Conservation (phyloP, 1,140 invertebrate species). For the Drosophila repletoides region DNA sequence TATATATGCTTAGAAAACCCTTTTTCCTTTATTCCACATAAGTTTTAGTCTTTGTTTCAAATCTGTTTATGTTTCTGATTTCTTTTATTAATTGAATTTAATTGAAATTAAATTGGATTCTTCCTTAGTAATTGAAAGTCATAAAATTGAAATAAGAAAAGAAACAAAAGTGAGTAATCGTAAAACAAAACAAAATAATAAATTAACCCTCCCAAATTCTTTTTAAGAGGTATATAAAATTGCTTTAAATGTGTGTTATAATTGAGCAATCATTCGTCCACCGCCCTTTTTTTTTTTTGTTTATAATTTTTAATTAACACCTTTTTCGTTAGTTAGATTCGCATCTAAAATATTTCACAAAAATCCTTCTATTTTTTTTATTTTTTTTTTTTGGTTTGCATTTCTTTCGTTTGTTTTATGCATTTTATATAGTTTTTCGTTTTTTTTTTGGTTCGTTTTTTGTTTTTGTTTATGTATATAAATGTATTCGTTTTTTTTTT, state of each 20-base stretch:
- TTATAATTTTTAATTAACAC: conserved; percentile 42
- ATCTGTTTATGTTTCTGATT: conserved; percentile 36
- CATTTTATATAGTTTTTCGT: conserved; percentile 50
- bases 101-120: conserved; percentile 4
- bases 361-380: too few species aligned
- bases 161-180: conserved; percentile 14
- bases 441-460: conserved; percentile 52
- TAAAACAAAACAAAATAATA: conserved; percentile 45
- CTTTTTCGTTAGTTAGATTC: conserved; percentile 55
- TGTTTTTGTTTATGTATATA: conserved; percentile 43
- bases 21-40: conserved; percentile 60
- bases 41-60: conserved; percentile 66
- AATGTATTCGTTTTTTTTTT: conserved; percentile 54
- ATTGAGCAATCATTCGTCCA: conserved; percentile 40
- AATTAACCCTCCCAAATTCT: conserved; percentile 27
- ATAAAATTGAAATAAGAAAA: conserved; percentile 16
- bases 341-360: conserved; percentile 45
- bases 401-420: conserved; percentile 56
- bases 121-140: conserved; percentile 28
- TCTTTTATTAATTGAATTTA: conserved; percentile 19
- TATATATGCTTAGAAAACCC: conserved; percentile 65
- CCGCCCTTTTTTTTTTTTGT: conserved; percentile 8
- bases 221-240: conserved; percentile 45
- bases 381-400: conserved; percentile 44
- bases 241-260: conserved; percentile 31